Evolutionary conservation across 2,888 invertebrate genomes (phyloP).

Genomic region (Phorcus lineatus): DNA sequence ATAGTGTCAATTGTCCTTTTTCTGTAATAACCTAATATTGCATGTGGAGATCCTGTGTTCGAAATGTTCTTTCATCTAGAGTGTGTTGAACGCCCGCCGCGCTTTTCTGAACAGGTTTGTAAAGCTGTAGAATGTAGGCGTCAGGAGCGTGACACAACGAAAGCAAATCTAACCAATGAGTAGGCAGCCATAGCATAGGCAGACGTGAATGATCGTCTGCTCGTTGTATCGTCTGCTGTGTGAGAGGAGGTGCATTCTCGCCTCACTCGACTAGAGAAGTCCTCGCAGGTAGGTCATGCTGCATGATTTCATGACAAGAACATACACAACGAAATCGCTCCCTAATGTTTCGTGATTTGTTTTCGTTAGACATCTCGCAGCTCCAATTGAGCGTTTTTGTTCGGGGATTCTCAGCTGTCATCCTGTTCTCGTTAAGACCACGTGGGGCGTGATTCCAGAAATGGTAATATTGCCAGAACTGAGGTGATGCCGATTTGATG

Average conservation of each 20-base stretch:
- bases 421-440: background rate
- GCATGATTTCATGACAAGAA: background rate
- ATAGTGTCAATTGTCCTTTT: background rate
- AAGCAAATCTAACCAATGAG: background rate
- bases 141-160: background rate
- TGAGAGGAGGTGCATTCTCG: background rate
- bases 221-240: constrained; percentile 5
- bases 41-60: background rate
- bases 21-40: constrained; percentile 2
- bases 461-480: background rate
- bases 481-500: too few relatives aligned
- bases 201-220: background rate
- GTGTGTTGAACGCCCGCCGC: constrained; percentile 1
- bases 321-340: too few relatives aligned
- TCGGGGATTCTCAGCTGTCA: too few relatives aligned
- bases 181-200: background rate
- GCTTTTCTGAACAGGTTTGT: constrained; percentile 6
- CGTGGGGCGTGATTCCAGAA: background rate
- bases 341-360: too few relatives aligned
- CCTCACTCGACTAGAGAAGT: background rate
- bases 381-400: too few relatives aligned
- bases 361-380: too few relatives aligned
- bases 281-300: background rate
- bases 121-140: background rate
- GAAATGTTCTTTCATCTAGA: background rate